Evolutionary conservation across 2,797 vertebrate genomes (phyloP), one percentile per base, ranked within the genome.

Genomic region (Cossypha heuglini): DNA sequence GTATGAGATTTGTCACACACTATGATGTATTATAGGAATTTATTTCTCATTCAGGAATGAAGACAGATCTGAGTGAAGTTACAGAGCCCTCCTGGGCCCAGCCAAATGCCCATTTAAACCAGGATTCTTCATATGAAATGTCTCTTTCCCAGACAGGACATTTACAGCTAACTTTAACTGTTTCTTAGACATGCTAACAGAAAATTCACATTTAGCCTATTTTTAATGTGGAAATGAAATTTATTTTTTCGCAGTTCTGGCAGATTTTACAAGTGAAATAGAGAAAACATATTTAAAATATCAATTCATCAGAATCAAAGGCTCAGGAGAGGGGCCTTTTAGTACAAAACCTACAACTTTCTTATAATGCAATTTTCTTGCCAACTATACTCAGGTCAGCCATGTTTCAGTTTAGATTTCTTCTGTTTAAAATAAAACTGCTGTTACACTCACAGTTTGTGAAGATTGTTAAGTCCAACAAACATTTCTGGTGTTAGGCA

Each of bases 401-500:
- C 25, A 52, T 7, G 21, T 49, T 42, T 69, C 16, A 62, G 19
- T 35, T 52, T 28, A 18, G 9, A 52, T 52, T 88, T 67, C 49
- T 84, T 66, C 25, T 76, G 24, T 79, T 88, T 67, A 76, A 85
- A 66, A 83, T 5, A 42, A 54, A 81, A 43, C 16, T 35, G 5
- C 17, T 40, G 31, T 46, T 51, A 82, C 97, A 98, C 99, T 99
- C 97, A 99, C 99, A 99, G 94, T 98, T 99, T 99, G 55, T 98
- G 98, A 92, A 99, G 98, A 93, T 92, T 98, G 94, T 96, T 98
- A 96, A 99, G 98, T 97, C 98, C 98, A 31, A 97, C 87, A 97
- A 99, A 99, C 98, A 99, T 99, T 97, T 99, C 98, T 82, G 98
- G 97, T 77, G 98, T 98, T 83, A 99, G 97, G 92, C 99, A 99